These are phyloP conservation scores for Cryptosula pallasiana DNA, from an alignment of 2,888 invertebrate species.

Conservation along the genomic window DNA sequence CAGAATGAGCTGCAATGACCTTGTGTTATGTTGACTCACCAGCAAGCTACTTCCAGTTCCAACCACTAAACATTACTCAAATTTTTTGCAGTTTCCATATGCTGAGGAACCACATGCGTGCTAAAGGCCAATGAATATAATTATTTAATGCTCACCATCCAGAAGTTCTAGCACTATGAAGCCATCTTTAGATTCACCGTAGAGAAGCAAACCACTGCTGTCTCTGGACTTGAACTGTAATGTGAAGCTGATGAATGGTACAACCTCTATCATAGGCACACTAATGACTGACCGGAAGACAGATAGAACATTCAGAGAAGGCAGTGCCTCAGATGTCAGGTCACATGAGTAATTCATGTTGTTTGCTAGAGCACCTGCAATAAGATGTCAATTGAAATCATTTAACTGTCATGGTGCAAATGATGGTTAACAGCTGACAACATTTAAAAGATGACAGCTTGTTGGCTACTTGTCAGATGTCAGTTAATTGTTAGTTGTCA, in stretches of 20 bases:
- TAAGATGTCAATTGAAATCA: neutral
- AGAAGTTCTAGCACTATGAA: neutral
- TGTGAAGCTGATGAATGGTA: neutral
- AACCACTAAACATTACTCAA: too few species aligned
- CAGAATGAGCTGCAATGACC: too few species aligned
- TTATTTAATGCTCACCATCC: too few species aligned
- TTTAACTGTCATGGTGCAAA: too few species aligned
- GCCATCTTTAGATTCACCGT: neutral
- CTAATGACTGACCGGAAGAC: neutral
- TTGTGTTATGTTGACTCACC: too few species aligned
- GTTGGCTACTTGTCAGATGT: too few species aligned
- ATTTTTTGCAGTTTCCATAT: too few species aligned
- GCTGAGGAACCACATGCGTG: too few species aligned
- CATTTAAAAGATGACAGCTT: too few species aligned
- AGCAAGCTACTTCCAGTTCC: too few species aligned
- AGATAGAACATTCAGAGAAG: neutral
- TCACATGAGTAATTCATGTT: neutral
- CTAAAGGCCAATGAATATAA: neutral
- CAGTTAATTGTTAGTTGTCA: too few species aligned
- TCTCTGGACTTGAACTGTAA: neutral
- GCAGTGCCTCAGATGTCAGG: neutral
- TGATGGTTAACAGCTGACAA: too few species aligned
- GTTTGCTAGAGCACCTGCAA: neutral
- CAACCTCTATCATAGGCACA: neutral
- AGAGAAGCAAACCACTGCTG: neutral